Conservation (phyloP, 2,797 vertebrate species). For the Microhierax caerulescens region DNA sequence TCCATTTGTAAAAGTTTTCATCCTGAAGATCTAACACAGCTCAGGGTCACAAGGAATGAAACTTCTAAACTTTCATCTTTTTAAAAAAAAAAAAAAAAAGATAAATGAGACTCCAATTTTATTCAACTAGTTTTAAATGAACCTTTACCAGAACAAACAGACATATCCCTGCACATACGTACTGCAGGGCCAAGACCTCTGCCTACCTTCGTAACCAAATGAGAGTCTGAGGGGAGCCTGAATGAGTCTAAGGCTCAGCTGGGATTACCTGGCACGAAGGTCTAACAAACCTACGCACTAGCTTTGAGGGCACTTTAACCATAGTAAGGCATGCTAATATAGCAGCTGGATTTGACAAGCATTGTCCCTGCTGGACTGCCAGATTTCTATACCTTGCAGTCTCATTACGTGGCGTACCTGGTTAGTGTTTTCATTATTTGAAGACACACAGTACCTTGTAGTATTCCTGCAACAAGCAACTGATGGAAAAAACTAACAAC, state of each 20-base stretch:
- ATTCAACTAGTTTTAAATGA: background rate
- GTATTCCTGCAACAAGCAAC: background rate
- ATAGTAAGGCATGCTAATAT: accelerated
- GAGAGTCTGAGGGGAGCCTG: background rate
- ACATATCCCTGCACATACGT: background rate
- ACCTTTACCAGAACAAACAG: background rate
- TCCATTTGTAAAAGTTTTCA: background rate
- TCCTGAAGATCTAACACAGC: background rate
- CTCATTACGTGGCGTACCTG: background rate
- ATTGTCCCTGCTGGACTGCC: background rate
- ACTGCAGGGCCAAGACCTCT: background rate
- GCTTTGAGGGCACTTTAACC: accelerated
- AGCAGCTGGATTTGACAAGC: background rate
- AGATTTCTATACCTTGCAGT: background rate
- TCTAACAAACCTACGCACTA: background rate
- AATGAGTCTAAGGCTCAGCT: background rate
- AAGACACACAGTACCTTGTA: background rate
- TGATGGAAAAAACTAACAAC: background rate
- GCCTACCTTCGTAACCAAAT: background rate
- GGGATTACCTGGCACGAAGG: background rate
- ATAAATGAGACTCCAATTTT: background rate
- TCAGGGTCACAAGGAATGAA: background rate
- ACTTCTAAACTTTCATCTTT: too few relatives aligned
- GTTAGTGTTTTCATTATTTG: background rate
- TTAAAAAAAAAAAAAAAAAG: background rate